Evolutionary conservation across 2,797 vertebrate genomes (phyloP).

Genomic region (Sebastes aleutianus): DNA sequence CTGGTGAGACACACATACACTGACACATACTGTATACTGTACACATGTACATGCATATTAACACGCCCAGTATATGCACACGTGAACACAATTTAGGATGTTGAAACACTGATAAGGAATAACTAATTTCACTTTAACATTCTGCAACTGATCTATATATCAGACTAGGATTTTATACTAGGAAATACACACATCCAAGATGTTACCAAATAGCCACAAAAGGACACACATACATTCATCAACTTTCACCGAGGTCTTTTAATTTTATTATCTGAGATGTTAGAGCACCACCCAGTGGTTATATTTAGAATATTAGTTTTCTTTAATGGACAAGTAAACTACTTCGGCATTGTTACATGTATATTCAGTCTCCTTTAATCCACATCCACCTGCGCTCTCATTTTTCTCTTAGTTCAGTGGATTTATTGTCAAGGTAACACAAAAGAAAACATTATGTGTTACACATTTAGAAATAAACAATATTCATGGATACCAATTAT

Average conservation of each 20-base stretch:
- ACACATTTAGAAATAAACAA: background rate
- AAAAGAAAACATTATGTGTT: background rate
- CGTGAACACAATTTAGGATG: background rate
- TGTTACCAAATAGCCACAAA: background rate
- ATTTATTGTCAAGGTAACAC: background rate
- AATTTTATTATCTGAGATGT: background rate
- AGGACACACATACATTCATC: background rate
- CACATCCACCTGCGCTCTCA: background rate
- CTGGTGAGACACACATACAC: conserved; percentile 78
- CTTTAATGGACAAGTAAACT: background rate
- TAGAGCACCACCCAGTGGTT: conserved; percentile 58
- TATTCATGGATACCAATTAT: background rate
- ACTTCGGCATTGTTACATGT: background rate
- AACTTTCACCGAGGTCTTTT: background rate
- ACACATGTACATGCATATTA: background rate
- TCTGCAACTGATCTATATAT: background rate
- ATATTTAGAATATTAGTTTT: background rate
- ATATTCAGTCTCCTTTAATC: background rate
- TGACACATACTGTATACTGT: background rate
- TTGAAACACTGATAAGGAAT: background rate
- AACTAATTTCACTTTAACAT: background rate
- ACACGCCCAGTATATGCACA: background rate
- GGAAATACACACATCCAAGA: background rate
- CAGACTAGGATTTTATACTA: no score
- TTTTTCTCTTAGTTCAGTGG: background rate